A percentile compares a stretch with the other conserved stretches of the same genome.
These are phyloP conservation scores for Athetis lepigone DNA, from an alignment of 2,888 invertebrate species.

Conservation along the genomic window DNA sequence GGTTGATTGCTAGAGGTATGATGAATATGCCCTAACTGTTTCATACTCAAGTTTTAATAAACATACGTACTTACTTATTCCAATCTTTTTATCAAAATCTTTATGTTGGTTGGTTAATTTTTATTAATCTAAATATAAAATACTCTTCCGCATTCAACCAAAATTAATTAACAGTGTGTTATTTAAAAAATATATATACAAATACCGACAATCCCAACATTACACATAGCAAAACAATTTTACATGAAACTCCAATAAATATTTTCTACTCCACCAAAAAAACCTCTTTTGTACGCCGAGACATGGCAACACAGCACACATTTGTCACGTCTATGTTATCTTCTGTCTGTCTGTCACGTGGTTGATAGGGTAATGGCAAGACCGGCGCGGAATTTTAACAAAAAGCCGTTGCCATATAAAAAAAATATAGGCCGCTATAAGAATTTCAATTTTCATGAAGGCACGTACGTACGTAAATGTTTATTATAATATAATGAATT, in stretches of 20 bases:
- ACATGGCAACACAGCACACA: constrained; percentile 68
- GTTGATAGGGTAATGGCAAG: constrained; percentile 83
- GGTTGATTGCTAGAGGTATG: too few species aligned
- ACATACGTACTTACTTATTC: too few species aligned
- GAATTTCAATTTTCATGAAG: constrained; percentile 69
- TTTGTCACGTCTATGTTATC: constrained; percentile 84
- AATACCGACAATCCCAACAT: background rate
- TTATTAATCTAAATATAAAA: too few species aligned
- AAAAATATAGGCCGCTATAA: constrained; percentile 56
- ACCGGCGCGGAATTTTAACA: constrained; percentile 80
- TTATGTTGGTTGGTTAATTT: too few species aligned
- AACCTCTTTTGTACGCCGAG: constrained; percentile 18
- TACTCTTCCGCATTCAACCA: too few species aligned
- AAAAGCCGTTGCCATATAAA: constrained; percentile 60
- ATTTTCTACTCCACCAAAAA: background rate
- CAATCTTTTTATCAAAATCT: too few species aligned
- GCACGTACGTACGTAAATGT: constrained; percentile 57
- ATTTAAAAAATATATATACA: too few species aligned
- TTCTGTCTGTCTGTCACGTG: constrained; percentile 80
- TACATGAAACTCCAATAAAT: background rate
- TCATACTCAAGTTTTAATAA: too few species aligned
- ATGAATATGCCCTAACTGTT: too few species aligned
- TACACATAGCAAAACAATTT: background rate
- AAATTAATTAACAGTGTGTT: too few species aligned
- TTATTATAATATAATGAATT: constrained; percentile 64